A percentile compares a stretch with the other conserved stretches of the same genome.
Conservation (phyloP, 2,113 vertebrate species). For the Ardeotis arabs region DNA sequence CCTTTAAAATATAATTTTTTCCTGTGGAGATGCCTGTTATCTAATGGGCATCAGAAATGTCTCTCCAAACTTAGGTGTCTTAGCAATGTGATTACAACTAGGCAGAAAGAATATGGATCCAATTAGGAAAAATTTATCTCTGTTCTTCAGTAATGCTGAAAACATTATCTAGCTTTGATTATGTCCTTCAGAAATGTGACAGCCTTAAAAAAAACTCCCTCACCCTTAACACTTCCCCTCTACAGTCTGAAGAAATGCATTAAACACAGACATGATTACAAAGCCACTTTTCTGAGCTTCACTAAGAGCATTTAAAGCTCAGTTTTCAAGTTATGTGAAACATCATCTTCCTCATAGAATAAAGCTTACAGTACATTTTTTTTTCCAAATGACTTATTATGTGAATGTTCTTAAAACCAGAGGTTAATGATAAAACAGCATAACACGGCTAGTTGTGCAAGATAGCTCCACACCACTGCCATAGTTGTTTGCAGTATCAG, state of each 20-base stretch:
- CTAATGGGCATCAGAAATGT: background rate
- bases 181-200: background rate
- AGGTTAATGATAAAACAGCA: background rate
- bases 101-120: background rate
- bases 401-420: background rate
- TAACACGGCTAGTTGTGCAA: accelerated
- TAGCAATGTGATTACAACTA: background rate
- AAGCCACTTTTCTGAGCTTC: background rate
- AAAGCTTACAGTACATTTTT: background rate
- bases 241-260: background rate
- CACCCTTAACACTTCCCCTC: background rate
- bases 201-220: background rate
- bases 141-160: background rate
- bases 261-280: background rate
- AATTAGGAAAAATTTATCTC: background rate
- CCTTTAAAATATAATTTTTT: background rate
- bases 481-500: background rate
- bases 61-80: background rate
- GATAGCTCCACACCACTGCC: background rate
- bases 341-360: background rate
- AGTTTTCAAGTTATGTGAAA: background rate
- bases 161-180: background rate
- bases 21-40: background rate
- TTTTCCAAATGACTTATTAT: background rate
- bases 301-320: background rate